Evolutionary conservation across 2,113 vertebrate genomes (phyloP).

Genomic region (Crypturellus undulatus): DNA sequence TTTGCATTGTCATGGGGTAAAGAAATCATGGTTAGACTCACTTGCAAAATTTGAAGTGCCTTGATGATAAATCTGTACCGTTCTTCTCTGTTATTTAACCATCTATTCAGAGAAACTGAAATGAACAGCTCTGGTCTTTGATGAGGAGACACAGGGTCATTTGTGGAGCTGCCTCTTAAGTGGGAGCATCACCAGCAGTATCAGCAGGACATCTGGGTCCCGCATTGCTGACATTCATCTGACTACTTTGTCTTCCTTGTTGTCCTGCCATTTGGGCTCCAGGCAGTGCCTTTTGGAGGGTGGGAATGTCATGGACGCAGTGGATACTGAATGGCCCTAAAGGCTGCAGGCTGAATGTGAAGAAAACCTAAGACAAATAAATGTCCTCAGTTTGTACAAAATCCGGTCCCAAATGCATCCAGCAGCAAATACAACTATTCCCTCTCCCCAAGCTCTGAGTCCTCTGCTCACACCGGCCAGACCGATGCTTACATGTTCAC

Average conservation of each 20-base stretch:
- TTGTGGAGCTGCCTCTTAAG: not conserved
- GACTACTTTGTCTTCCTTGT: too few relatives aligned
- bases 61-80: not conserved
- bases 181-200: not conserved
- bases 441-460: not conserved
- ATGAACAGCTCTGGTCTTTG: not conserved
- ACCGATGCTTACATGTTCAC: not conserved
- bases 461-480: rapidly evolving
- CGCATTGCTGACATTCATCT: too few relatives aligned
- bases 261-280: too few relatives aligned
- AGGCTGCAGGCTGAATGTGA: not conserved
- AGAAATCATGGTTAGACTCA: not conserved
- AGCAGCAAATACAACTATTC: not conserved
- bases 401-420: not conserved
- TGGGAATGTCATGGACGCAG: too few relatives aligned
- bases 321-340: too few relatives aligned
- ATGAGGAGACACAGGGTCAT: not conserved
- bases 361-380: not conserved
- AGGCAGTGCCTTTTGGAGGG: too few relatives aligned
- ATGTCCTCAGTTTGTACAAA: not conserved
- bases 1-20: not conserved
- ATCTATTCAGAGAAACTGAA: not conserved
- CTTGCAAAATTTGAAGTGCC: not conserved
- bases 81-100: not conserved
- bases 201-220: not conserved